Conservation (phyloP, 92 coral and sea anemone genomes). For the Scolanthus callimorphus region DNA sequence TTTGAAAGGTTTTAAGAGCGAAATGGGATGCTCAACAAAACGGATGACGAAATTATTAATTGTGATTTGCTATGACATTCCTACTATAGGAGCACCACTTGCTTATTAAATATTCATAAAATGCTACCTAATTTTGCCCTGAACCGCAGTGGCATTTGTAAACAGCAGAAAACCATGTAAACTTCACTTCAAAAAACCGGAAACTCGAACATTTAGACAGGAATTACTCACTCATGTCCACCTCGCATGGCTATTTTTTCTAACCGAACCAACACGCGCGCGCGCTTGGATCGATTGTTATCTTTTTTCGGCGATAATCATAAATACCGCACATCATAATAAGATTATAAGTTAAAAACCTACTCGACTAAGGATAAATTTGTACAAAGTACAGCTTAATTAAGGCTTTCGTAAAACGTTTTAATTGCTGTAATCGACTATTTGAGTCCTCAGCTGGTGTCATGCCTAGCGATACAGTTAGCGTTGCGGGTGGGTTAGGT, state of each 20-base stretch:
- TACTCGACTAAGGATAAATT: not conserved
- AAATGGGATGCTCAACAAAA: not conserved
- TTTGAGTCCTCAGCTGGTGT: not conserved
- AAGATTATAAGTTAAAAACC: not conserved
- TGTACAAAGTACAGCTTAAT: not conserved
- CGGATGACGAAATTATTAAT: not conserved
- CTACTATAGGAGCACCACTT: not conserved
- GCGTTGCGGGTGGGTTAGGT: too few species aligned
- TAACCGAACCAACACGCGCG: not conserved
- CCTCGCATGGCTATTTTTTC: too few species aligned
- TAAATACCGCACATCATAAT: not conserved
- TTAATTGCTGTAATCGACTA: not conserved
- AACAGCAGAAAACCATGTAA: not conserved
- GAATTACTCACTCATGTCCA: not conserved
- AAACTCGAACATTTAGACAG: not conserved
- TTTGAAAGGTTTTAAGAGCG: constrained; percentile 27
- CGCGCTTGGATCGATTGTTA: not conserved
- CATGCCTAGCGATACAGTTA: too few species aligned
- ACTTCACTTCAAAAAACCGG: not conserved
- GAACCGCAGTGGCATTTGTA: too few species aligned
- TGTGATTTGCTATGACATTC: not conserved
- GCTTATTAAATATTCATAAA: not conserved
- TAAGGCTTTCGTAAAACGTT: not conserved
- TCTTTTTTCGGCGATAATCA: not conserved
- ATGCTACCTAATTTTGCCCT: too few species aligned